These are phyloP conservation scores for Huso huso DNA, from an alignment of 2,797 vertebrate species.

Conservation along the genomic window DNA sequence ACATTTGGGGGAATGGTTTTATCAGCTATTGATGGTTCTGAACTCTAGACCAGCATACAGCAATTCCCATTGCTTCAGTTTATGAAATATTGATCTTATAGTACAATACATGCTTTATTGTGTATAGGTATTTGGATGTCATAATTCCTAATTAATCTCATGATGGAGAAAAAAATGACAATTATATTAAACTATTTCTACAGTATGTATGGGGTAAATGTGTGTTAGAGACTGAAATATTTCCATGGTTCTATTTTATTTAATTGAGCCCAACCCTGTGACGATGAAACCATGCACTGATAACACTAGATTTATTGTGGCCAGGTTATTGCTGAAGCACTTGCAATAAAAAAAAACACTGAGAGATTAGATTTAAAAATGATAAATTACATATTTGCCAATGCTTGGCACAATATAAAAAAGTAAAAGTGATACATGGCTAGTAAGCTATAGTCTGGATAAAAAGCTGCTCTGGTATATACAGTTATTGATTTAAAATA, in stretches of 20 bases:
- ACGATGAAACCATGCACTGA: slow-evolving; percentile 2
- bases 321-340: slow-evolving; percentile 10
- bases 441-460: slow-evolving; percentile 15
- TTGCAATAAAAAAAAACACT: slow-evolving; percentile 11
- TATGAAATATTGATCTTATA: no score
- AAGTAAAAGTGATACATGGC: slow-evolving; percentile 13
- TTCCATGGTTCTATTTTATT: slow-evolving; percentile 7
- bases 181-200: no score
- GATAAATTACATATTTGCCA: slow-evolving; percentile 11
- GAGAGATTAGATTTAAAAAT: slow-evolving; percentile 12
- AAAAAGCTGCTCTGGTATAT: slow-evolving; percentile 6
- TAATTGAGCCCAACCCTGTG: background rate
- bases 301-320: slow-evolving; percentile 18
- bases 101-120: no score
- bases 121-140: no score
- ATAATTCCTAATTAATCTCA: no score
- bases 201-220: no score
- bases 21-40: no score
- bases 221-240: background rate
- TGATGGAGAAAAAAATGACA: no score
- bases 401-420: slow-evolving; percentile 5
- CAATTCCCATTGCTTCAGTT: no score
- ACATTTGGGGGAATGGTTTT: no score
- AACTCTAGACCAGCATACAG: no score
- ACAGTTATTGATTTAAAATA: slow-evolving; percentile 13